Percentiles rank a stretch among this genome's conserved stretches.
These are phyloP conservation scores for Macrochelys suwanniensis DNA, from an alignment of 2,797 vertebrate species.

Conservation along the genomic window DNA sequence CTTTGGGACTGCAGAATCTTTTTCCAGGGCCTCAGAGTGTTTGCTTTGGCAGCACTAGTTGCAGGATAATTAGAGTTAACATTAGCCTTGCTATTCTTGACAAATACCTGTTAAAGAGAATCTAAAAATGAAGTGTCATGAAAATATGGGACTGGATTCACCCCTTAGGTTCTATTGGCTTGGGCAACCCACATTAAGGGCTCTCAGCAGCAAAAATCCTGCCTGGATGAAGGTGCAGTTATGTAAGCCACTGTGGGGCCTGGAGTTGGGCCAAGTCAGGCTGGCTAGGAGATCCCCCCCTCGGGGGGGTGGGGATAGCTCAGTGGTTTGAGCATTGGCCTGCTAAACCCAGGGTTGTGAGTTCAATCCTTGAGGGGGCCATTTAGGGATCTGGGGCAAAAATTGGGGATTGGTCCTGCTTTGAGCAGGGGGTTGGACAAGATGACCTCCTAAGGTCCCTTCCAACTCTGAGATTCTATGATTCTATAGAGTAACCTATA, in stretches of 20 bases:
- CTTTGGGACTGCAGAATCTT: background rate
- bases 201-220: background rate
- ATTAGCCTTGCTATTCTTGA: background rate
- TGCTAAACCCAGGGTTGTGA: too few species aligned
- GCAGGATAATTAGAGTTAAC: background rate
- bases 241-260: background rate
- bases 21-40: background rate
- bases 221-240: background rate
- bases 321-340: too few species aligned
- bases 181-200: background rate
- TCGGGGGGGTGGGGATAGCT: too few species aligned
- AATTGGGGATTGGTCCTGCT: too few species aligned
- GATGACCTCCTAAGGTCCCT: too few species aligned
- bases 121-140: background rate
- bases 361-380: too few species aligned
- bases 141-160: background rate
- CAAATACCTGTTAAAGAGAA: background rate
- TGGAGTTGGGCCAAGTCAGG: rapidly evolving
- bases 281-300: background rate
- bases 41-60: background rate
- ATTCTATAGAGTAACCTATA: background rate
- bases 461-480: too few species aligned
- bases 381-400: too few species aligned
- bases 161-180: background rate
- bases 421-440: too few species aligned